Base-by-base conservation (phyloP, 2,888 invertebrate species). In the Drosophila emarginata region DNA sequence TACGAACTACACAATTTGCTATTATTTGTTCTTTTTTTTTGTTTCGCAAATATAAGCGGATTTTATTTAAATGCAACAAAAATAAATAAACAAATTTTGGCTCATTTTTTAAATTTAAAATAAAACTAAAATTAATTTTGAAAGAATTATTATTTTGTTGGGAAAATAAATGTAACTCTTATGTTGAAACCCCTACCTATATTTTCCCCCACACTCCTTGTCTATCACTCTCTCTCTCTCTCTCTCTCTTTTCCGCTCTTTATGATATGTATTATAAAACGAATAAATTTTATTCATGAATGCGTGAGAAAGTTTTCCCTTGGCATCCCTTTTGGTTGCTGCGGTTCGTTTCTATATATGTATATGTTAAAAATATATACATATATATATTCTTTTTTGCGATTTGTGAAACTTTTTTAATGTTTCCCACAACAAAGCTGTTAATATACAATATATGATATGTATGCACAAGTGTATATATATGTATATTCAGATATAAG, bases 261-360 rank as follows among this genome's bases (percentile, higher is more conserved):
- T 40, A 66, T 52, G 61, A 40, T 60, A 67, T 45, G 45, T 45
- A 21, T 45, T 72, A 73, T 60, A 73, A 67, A 67, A 67, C 61
- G 63, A 68, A 72, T 62, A 67, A 74, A 59, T 72, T 63, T 75
- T 64, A 63, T 71, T 67, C 67, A 67, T 57, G 61, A 68, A 63
- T 68, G 68, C 59, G 53, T 79, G 53, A 68, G 60, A 78, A 78
- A 74, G 57, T 74, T 74, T 74, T 74, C 45, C 45, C 21, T 51
- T 56, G 56, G 56, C 60, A 60, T 59, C 58, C 67, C 72, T 40
- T 40, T 26, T 14, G 36, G 26, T 51, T 37, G 14, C 51, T 61
- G 51, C 39, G 23, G 39, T 26, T 50, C 40, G 14, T 26, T 52
- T 32, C 18, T 50, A 39, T 23, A 53, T 32, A 32, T 6, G 4